phyloP scores from a whole-genome alignment of 2,113 vertebrate genomes.

The Nothocercus julius region DNA sequence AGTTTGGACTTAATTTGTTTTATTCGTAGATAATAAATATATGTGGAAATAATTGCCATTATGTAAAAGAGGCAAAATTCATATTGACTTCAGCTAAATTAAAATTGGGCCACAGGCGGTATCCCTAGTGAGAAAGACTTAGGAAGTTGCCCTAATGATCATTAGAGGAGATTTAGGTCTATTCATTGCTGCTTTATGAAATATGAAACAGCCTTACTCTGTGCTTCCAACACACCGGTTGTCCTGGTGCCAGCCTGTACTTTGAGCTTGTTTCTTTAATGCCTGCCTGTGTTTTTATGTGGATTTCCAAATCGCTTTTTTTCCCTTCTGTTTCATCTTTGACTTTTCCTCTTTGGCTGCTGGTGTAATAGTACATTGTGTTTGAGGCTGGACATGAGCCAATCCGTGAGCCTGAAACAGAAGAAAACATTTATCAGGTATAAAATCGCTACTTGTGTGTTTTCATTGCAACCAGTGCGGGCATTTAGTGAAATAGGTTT shows the following conservation, averaged over 20 bases:
- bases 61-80: conserved; percentile 56
- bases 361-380: conserved; percentile 98
- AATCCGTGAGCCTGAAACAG: conserved; percentile 97
- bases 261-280: conserved; percentile 74
- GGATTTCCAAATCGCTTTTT: conserved; percentile 82
- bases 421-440: conserved; percentile 99
- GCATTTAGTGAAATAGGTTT: conserved; percentile 31
- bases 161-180: conserved; percentile 29
- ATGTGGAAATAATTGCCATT: conserved; percentile 47
- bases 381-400: conserved; percentile 99
- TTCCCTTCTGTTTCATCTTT: conserved; percentile 79
- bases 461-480: background rate
- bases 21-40: background rate
- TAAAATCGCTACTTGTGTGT: conserved; percentile 66
- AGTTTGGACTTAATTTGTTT: background rate
- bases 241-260: conserved; percentile 53
- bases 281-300: conserved; percentile 72
- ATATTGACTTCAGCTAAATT: conserved; percentile 24
- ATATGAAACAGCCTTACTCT: conserved; percentile 29
- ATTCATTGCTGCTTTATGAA: background rate
- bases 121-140: conserved; percentile 25
- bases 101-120: background rate
- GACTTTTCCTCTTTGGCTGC: conserved; percentile 83
- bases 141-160: conserved; percentile 11
- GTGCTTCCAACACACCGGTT: background rate